These are phyloP conservation scores for Melieria omissa DNA, from an alignment of 2,888 invertebrate genomes.

Conservation along the genomic window DNA sequence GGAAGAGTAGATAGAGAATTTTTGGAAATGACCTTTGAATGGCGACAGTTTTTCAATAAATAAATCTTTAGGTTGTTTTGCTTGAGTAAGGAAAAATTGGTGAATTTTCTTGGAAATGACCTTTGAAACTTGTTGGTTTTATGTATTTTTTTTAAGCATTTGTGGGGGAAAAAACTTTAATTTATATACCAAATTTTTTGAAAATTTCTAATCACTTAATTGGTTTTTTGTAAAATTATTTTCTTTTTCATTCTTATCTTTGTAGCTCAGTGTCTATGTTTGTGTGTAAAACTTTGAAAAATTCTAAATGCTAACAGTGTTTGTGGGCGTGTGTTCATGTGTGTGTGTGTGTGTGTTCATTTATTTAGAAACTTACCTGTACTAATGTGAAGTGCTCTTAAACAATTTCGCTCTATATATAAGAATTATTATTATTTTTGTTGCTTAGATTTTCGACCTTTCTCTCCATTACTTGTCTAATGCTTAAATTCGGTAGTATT, in stretches of 20 bases:
- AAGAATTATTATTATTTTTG: too few species aligned
- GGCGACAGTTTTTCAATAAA: not conserved
- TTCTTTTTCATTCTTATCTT: not conserved
- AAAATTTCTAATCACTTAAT: constrained; percentile 41
- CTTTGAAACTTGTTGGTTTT: constrained; percentile 6
- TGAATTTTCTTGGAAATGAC: not conserved
- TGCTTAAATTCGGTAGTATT: constrained; percentile 55
- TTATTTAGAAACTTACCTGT: too few species aligned
- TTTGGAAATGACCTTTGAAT: not conserved
- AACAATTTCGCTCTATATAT: too few species aligned
- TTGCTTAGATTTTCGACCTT: too few species aligned
- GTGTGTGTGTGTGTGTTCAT: too few species aligned
- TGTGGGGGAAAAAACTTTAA: constrained; percentile 48
- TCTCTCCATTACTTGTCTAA: constrained; percentile 35
- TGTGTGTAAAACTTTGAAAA: too few species aligned
- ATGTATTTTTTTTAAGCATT: constrained; percentile 49
- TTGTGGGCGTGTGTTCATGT: too few species aligned
- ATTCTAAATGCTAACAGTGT: too few species aligned
- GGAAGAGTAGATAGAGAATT: not conserved
- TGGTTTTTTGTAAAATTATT: constrained; percentile 13
- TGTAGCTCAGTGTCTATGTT: not conserved
- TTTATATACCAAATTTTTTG: not conserved
- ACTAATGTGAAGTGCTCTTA: too few species aligned
- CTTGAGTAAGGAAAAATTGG: not conserved
- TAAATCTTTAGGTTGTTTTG: not conserved